Evolutionary conservation across 2,888 invertebrate species (phyloP).

Genomic region (Pseudolycoriella hygida): DNA sequence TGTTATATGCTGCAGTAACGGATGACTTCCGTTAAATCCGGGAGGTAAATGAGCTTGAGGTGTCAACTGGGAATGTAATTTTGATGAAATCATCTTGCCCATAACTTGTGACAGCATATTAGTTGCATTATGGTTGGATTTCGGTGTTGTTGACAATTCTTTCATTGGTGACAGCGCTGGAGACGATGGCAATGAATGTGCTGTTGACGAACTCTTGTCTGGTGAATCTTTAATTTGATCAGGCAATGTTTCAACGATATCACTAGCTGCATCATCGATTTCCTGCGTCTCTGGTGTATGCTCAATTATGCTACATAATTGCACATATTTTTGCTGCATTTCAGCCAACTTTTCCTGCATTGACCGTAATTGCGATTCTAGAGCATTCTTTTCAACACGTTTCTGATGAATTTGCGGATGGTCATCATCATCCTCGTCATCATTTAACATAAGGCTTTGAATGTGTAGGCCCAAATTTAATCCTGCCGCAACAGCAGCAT

Average conservation of each 20-base stretch:
- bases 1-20: conserved; percentile 35
- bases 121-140: conserved; percentile 29
- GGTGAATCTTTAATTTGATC: conserved; percentile 9
- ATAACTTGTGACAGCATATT: conserved; percentile 44
- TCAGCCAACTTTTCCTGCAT: conserved; percentile 80
- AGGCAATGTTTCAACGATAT: conserved; percentile 33
- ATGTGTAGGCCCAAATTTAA: conserved; percentile 38
- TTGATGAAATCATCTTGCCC: conserved; percentile 46
- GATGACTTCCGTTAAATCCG: conserved; percentile 38
- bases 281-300: conserved; percentile 56
- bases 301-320: conserved; percentile 72
- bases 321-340: conserved; percentile 82
- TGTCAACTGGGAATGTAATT: conserved; percentile 34
- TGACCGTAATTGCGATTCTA: conserved; percentile 68
- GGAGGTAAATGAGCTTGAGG: conserved; percentile 36
- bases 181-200: conserved; percentile 12
- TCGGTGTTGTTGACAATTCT: conserved; percentile 10
- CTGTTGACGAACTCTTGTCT: neutral
- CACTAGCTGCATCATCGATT: conserved; percentile 54
- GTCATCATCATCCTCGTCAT: conserved; percentile 51
- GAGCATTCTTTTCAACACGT: conserved; percentile 68
- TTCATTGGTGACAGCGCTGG: conserved; percentile 15
- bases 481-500: conserved; percentile 34
- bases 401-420: conserved; percentile 67
- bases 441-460: conserved; percentile 38